These are phyloP conservation scores for Hemistola chrysoprasaria DNA, from an alignment of 2,888 invertebrate species.

Conservation along the genomic window DNA sequence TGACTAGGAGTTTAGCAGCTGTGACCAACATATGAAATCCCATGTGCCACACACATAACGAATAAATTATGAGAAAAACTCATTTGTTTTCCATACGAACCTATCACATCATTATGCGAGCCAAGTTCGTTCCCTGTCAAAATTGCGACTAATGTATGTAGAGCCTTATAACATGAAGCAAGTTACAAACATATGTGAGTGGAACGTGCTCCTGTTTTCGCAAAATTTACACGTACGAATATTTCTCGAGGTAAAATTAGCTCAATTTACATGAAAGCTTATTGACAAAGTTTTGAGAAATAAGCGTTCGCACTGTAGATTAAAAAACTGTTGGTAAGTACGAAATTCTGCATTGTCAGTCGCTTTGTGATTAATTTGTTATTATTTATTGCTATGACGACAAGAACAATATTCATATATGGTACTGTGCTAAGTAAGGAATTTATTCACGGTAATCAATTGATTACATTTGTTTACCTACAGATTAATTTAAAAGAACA, in stretches of 20 bases:
- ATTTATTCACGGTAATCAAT: too few relatives aligned
- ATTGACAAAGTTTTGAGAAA: slow-evolving; percentile 23
- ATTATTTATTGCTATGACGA: too few relatives aligned
- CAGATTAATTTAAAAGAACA: too few relatives aligned
- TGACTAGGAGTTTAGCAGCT: too few relatives aligned
- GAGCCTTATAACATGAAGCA: slow-evolving; percentile 13
- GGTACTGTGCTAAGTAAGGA: too few relatives aligned
- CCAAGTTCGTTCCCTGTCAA: slow-evolving; percentile 10
- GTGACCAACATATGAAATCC: too few relatives aligned
- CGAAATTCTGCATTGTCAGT: too few relatives aligned
- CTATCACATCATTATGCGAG: slow-evolving; percentile 15
- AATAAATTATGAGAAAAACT: slow-evolving; percentile 1
- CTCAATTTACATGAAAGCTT: slow-evolving; percentile 25
- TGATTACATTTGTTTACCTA: too few relatives aligned
- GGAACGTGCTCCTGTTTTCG: slow-evolving; percentile 14
- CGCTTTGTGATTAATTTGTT: too few relatives aligned
- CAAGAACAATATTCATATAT: too few relatives aligned
- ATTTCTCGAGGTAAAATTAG: slow-evolving; percentile 23
- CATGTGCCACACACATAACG: too few relatives aligned
- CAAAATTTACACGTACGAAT: slow-evolving; percentile 13
- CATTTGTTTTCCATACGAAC: slow-evolving; percentile 8
- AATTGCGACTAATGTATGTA: slow-evolving; percentile 9
- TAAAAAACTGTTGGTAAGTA: too few relatives aligned
- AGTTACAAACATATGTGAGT: slow-evolving; percentile 9
- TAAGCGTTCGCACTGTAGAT: slow-evolving; percentile 15